phyloP scores from a whole-genome alignment of 1,140 invertebrate species.

The Pogonognathellus flavescens region DNA sequence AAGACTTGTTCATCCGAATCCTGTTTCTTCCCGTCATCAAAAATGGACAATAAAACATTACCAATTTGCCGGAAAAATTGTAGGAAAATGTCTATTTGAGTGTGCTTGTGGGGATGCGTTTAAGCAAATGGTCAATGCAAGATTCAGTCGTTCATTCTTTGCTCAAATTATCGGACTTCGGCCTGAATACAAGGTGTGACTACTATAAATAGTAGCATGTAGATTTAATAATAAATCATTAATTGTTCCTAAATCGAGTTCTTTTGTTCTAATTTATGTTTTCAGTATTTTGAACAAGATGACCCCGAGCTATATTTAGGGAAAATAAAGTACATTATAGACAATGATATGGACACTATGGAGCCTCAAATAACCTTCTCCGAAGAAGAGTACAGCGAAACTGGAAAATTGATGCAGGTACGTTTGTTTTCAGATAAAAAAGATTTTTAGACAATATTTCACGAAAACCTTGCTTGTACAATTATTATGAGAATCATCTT shows the following conservation, averaged over 20 bases:
- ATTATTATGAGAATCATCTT: too few relatives aligned
- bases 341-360: constrained; percentile 88
- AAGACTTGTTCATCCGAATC: constrained; percentile 86
- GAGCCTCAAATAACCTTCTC: constrained; percentile 82
- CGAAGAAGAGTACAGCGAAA: constrained; percentile 86
- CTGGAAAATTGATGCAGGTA: constrained; percentile 81
- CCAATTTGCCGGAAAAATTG: constrained; percentile 93
- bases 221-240: too few relatives aligned
- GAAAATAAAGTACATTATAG: constrained; percentile 93
- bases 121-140: constrained; percentile 87
- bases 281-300: constrained; percentile 93
- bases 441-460: too few relatives aligned
- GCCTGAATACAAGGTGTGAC: constrained; percentile 81
- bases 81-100: constrained; percentile 93
- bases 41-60: constrained; percentile 88
- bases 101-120: constrained; percentile 89
- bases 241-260: not conserved
- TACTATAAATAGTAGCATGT: not conserved
- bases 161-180: constrained; percentile 92
- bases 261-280: too few relatives aligned
- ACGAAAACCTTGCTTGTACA: too few relatives aligned
- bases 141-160: constrained; percentile 91
- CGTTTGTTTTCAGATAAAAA: too few relatives aligned
- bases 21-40: constrained; percentile 77
- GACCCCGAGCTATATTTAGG: constrained; percentile 92